These are phyloP conservation scores for Trissoscelio sp. DNA, from an alignment of 2,888 invertebrate species.

Conservation along the genomic window DNA sequence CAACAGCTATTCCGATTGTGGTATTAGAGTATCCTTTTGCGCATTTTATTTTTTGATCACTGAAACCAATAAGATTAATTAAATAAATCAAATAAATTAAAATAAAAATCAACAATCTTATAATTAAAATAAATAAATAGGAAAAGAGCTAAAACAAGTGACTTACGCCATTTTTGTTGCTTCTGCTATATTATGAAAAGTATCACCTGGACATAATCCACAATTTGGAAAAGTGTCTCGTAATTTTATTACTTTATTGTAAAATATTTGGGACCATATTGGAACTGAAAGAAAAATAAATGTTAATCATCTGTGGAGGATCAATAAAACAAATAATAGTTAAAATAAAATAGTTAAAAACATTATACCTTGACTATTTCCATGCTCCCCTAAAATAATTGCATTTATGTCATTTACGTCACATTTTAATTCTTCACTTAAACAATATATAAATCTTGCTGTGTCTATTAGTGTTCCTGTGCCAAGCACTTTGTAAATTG, in stretches of 20 bases:
- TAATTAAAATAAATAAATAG: too few relatives aligned
- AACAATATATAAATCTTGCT: conserved; percentile 86
- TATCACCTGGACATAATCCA: conserved; percentile 29
- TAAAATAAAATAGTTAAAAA: neutral
- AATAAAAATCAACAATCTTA: neutral
- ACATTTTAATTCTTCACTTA: conserved; percentile 85
- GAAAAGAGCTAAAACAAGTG: conserved; percentile 28
- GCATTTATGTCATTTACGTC: conserved; percentile 85
- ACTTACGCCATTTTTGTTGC: conserved; percentile 83
- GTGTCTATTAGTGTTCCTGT: conserved; percentile 87
- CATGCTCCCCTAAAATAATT: conserved; percentile 88
- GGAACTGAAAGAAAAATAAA: conserved; percentile 81
- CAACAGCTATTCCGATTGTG: neutral
- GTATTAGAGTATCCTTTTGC: conserved; percentile 43
- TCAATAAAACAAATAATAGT: neutral
- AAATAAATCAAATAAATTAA: neutral
- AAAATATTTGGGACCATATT: conserved; percentile 84
- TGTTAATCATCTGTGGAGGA: too few relatives aligned
- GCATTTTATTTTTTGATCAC: conserved; percentile 12
- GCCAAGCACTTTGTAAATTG: conserved; percentile 86
- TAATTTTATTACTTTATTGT: conserved; percentile 7
- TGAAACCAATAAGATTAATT: conserved; percentile 15
- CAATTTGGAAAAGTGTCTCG: conserved; percentile 77
- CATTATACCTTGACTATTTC: conserved; percentile 86
- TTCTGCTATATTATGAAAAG: conserved; percentile 82